phyloP scores from a whole-genome alignment of 2,888 invertebrate genomes.

The Cecidostiba fungosa region DNA sequence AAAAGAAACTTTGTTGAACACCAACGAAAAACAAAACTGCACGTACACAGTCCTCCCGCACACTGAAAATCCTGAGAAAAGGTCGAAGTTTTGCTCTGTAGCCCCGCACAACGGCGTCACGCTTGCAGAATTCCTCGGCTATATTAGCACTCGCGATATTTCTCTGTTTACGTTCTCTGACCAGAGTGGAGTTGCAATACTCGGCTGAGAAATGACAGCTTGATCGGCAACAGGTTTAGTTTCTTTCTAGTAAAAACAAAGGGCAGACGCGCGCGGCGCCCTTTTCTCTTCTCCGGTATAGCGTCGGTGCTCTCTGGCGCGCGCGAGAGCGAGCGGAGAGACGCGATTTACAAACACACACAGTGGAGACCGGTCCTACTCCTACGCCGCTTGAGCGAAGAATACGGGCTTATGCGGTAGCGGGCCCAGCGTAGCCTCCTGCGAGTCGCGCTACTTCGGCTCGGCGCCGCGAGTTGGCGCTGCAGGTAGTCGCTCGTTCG shows the following conservation, averaged over 20 bases:
- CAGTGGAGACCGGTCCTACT: constrained; percentile 73
- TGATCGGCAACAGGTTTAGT: neutral
- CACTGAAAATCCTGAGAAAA: neutral
- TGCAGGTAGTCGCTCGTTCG: neutral
- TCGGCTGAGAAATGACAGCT: neutral
- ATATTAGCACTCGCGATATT: neutral
- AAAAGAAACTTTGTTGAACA: neutral
- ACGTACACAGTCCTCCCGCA: neutral
- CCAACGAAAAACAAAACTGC: neutral
- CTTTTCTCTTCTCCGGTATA: neutral
- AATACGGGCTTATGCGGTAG: constrained; percentile 73
- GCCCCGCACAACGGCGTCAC: neutral
- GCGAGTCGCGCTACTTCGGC: constrained; percentile 57
- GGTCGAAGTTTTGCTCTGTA: neutral
- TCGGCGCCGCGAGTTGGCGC: constrained; percentile 28
- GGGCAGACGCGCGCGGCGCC: constrained; percentile 7
- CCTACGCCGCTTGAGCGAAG: constrained; percentile 77
- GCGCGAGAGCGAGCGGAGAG: constrained; percentile 60
- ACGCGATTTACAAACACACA: constrained; percentile 41
- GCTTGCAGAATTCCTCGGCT: neutral
- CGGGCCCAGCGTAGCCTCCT: constrained; percentile 65
- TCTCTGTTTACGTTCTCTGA: neutral
- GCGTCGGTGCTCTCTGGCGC: constrained; percentile 30
- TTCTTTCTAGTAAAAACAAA: neutral
- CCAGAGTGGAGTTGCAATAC: neutral